These are phyloP conservation scores for Tringa solitaria DNA, from an alignment of 2,113 vertebrate species.

Conservation along the genomic window DNA sequence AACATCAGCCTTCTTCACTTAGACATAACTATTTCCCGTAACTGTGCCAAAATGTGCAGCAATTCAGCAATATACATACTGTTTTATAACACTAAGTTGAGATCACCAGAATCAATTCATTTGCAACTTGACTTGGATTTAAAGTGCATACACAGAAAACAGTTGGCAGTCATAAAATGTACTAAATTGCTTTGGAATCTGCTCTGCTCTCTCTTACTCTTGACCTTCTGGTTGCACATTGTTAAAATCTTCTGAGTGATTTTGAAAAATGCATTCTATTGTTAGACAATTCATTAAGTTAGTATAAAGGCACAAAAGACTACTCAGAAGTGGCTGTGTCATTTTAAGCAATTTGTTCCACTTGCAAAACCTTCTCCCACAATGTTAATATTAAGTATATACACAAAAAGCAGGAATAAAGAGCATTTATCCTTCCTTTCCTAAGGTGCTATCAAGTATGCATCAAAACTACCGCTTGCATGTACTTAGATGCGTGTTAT, in stretches of 20 bases:
- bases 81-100: constrained; percentile 42
- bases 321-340: not conserved
- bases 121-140: constrained; percentile 51
- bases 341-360: constrained; percentile 57
- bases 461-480: constrained; percentile 41
- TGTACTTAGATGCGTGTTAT: not conserved
- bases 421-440: constrained; percentile 35
- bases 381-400: constrained; percentile 58
- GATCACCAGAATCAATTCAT: constrained; percentile 38
- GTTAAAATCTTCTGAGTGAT: constrained; percentile 46
- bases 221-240: not conserved
- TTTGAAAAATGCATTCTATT: constrained; percentile 16
- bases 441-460: constrained; percentile 42
- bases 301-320: constrained; percentile 19
- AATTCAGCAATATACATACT: constrained; percentile 34
- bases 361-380: constrained; percentile 21
- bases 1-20: constrained; percentile 44
- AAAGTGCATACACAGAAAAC: constrained; percentile 29
- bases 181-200: not conserved
- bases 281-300: constrained; percentile 54
- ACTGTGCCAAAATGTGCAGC: constrained; percentile 42
- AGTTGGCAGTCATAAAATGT: not conserved
- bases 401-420: constrained; percentile 32
- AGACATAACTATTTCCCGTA: constrained; percentile 2
- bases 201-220: not conserved